Base-by-base conservation (phyloP, 2,888 invertebrate genomes). In the Palloptera scutellata region DNA sequence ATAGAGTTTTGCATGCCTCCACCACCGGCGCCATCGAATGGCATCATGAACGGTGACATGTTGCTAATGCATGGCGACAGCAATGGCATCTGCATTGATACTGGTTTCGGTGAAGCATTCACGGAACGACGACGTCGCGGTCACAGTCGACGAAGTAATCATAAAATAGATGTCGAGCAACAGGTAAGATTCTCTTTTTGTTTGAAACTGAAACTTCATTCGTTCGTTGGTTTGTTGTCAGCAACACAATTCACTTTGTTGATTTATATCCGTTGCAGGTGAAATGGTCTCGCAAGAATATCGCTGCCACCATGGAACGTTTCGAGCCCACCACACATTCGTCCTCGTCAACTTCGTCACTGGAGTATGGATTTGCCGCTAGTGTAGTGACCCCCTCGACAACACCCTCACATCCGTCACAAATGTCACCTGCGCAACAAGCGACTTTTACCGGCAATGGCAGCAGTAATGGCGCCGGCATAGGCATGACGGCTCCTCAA, bases 271-370 rank as follows among this genome's bases (percentile, higher is more conserved):
- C 9, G 1, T 73, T 73, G 8, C 69, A 85, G 85, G 88, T 88
- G 52, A 87, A 88, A 65, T 89, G 89, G 89, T 88, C 89, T 60
- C 86, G 89, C 73, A 89, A 88, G 78, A 89, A 89, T 74, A 88
- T 89, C 48, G 88, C 89, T 17, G 89, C 89, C 43, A 89, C 89
- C 15, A 89, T 89, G 89, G 89, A 89, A 75, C 85, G 89, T 67
- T 89, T 89, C 75, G 89, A 89, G 78, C 89, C 89, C 15, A 86
- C 78, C 15, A 76, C 60, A 55, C 79, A 79, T 67, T 78, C 80
- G 40, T 79, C 80, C 41, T 78, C 82, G 53, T 81, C 82, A 30
- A 77, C 80, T 0, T 80, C 80, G 4, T 78, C 81, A 57, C 70
- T 84, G 71, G 83, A 83, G 68, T 83, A 84, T 59, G 83, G 83